phyloP scores from a whole-genome alignment of 1,140 invertebrate species.

The Arctopsyche grandis region DNA sequence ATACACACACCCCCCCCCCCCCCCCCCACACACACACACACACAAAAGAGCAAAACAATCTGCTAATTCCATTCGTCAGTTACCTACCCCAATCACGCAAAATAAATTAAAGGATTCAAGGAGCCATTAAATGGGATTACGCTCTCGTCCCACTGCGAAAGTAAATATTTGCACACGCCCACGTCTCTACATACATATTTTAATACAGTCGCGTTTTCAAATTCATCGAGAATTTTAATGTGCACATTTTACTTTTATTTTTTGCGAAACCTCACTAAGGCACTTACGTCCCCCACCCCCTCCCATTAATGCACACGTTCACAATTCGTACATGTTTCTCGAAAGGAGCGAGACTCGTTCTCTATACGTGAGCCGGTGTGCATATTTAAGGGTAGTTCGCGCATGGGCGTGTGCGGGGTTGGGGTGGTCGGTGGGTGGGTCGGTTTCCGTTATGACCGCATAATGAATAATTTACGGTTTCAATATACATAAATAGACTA shows the following conservation, averaged over 20 bases:
- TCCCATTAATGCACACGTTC: too few species aligned
- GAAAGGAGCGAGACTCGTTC: too few species aligned
- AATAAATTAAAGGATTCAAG: constrained; percentile 25
- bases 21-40: too few species aligned
- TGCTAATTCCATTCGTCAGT: not conserved
- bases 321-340: too few species aligned
- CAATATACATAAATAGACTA: constrained; percentile 37
- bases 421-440: not conserved
- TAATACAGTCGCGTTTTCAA: not conserved
- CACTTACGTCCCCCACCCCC: not conserved
- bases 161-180: not conserved
- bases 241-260: not conserved
- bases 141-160: not conserved
- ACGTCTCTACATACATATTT: not conserved
- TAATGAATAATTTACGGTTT: constrained; percentile 37
- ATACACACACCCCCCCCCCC: too few species aligned
- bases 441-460: constrained; percentile 32
- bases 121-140: constrained; percentile 6
- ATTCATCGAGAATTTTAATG: not conserved
- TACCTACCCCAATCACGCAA: not conserved
- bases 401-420: not conserved
- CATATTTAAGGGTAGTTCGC: not conserved
- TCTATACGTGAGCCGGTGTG: too few species aligned
- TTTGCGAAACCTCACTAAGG: not conserved
- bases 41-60: not conserved